These are phyloP conservation scores for Cyanoderma ruficeps DNA, from an alignment of 2,113 vertebrate genomes.

Conservation along the genomic window DNA sequence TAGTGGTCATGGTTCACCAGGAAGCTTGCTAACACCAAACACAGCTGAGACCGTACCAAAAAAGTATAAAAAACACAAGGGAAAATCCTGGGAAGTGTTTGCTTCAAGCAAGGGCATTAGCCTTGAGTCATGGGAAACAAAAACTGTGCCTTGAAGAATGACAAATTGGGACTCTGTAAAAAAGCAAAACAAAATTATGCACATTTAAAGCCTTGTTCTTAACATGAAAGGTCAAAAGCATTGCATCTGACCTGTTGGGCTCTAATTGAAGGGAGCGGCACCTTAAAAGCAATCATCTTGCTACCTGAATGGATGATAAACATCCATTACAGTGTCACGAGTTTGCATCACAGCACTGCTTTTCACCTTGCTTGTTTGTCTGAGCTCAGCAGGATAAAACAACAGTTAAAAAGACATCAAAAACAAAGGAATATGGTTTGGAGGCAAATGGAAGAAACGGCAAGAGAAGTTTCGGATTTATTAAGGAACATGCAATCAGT, in stretches of 20 bases:
- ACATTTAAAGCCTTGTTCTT: not conserved
- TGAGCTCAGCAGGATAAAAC: not conserved
- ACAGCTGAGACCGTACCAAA: not conserved
- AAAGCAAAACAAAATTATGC: not conserved
- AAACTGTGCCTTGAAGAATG: conserved; percentile 27
- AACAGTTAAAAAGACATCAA: not conserved
- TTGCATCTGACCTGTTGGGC: not conserved
- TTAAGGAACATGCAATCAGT: not conserved
- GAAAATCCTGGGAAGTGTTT: not conserved
- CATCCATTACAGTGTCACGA: not conserved
- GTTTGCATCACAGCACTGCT: not conserved
- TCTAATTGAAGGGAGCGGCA: not conserved
- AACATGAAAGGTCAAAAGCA: not conserved
- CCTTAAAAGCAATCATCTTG: not conserved
- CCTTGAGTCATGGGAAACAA: not conserved
- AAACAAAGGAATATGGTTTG: not conserved
- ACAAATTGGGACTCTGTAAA: not conserved
- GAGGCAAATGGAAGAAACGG: not conserved
- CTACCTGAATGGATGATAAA: not conserved
- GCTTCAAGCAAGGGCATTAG: not conserved
- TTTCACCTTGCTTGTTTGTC: not conserved
- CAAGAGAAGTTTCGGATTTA: not conserved
- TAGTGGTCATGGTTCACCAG: not conserved
- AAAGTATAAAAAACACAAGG: not conserved
- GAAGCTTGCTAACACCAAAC: not conserved